These are phyloP conservation scores for Drosophila arizonae DNA, from an alignment of 1,140 invertebrate species.

Conservation along the genomic window DNA sequence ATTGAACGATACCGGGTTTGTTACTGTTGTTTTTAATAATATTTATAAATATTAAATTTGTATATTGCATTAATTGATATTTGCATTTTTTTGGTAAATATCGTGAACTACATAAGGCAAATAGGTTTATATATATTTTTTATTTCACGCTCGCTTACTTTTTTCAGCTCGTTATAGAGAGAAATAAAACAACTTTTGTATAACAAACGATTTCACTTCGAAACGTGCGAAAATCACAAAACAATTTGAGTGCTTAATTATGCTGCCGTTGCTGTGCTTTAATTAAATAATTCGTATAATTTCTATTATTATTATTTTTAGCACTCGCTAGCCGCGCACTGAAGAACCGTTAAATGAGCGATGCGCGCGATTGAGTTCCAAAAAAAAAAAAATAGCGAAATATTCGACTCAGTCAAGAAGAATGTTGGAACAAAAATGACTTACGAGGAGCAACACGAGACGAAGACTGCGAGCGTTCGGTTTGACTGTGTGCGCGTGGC, in stretches of 20 bases:
- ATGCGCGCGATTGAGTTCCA: conserved; percentile 15
- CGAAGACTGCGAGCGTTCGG: conserved; percentile 62
- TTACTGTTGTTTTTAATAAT: conserved; percentile 17
- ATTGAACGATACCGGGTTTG: neutral
- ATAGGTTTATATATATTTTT: conserved; percentile 5
- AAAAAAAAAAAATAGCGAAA: neutral
- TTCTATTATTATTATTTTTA: conserved; percentile 18
- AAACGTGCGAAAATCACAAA: conserved; percentile 40
- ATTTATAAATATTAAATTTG: conserved; percentile 39
- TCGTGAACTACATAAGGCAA: neutral
- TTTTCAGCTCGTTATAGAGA: neutral
- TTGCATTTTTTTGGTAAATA: conserved; percentile 7
- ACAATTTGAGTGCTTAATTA: conserved; percentile 35
- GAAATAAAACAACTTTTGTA: conserved; percentile 11
- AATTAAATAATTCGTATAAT: conserved; percentile 38
- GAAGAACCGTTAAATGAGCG: conserved; percentile 26
- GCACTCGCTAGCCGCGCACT: conserved; percentile 18
- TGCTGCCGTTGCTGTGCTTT: conserved; percentile 1
- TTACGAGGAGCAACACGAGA: conserved; percentile 65
- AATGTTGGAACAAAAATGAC: conserved; percentile 29
- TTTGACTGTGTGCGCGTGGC: conserved; percentile 26
- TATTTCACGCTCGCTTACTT: conserved; percentile 25
- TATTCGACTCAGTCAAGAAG: neutral
- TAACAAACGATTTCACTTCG: conserved; percentile 56
- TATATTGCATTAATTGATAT: conserved; percentile 17